Evolutionary conservation across 2,797 vertebrate species (phyloP).

Genomic region (Amblyopsis hoosieri): DNA sequence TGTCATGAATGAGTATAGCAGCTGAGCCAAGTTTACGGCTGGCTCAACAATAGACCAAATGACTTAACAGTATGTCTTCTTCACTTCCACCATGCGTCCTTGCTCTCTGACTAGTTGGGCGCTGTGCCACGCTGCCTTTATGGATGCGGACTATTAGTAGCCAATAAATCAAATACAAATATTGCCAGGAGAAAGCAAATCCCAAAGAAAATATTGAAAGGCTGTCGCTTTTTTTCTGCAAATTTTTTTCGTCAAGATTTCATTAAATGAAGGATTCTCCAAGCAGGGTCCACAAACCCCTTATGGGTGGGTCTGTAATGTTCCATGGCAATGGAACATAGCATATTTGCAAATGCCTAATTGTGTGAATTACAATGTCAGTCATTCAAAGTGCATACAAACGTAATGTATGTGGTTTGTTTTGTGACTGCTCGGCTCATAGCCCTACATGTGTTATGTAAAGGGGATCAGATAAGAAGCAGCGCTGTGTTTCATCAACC

Average conservation of each 20-base stretch:
- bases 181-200: slow-evolving; percentile 22
- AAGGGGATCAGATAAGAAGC: not conserved
- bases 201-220: slow-evolving; percentile 49
- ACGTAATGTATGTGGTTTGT: too few species aligned
- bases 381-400: too few species aligned
- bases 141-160: not conserved
- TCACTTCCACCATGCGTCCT: slow-evolving; percentile 50
- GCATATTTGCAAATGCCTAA: too few species aligned
- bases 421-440: too few species aligned
- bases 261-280: not conserved
- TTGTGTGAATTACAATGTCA: too few species aligned
- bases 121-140: slow-evolving; percentile 34
- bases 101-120: slow-evolving; percentile 54
- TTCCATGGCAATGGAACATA: too few species aligned
- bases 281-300: too few species aligned
- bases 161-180: slow-evolving; percentile 22
- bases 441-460: too few species aligned
- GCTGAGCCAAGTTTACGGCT: slow-evolving; percentile 19
- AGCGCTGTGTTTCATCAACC: not conserved
- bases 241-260: not conserved
- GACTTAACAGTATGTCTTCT: slow-evolving; percentile 50
- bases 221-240: slow-evolving; percentile 29
- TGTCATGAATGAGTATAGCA: slow-evolving; percentile 10
- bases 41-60: slow-evolving; percentile 35
- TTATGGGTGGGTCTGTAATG: too few species aligned